Percentiles rank a stretch among this genome's conserved stretches.
phyloP scores from a whole-genome alignment of 2,888 invertebrate species.

The Drosophila recens region DNA sequence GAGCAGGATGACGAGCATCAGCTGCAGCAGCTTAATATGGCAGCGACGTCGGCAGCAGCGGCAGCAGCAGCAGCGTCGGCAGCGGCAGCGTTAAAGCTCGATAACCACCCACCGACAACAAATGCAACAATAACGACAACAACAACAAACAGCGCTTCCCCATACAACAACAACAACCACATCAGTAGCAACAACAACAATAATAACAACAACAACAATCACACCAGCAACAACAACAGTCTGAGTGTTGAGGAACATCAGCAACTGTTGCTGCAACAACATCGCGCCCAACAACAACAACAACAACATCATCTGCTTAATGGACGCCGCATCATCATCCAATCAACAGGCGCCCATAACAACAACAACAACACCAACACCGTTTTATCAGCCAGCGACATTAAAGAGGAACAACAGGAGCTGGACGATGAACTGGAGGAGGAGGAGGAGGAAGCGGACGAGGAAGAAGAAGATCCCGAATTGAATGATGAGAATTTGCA shows the following conservation, averaged over 20 bases:
- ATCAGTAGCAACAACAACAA: too few species aligned
- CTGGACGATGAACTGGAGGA: conserved; percentile 79
- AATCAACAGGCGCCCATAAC: conserved; percentile 60
- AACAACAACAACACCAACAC: conserved; percentile 10
- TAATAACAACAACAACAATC: conserved; percentile 63
- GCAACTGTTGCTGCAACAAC: conserved; percentile 44
- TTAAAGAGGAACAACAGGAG: conserved; percentile 62
- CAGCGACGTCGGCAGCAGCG: conserved; percentile 34
- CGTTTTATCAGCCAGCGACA: conserved; percentile 43
- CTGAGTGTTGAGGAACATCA: conserved; percentile 30
- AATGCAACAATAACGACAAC: conserved; percentile 65
- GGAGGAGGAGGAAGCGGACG: conserved; percentile 69
- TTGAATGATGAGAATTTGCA: conserved; percentile 83
- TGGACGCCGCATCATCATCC: conserved; percentile 82
- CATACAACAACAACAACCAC: too few species aligned
- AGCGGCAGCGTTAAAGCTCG: conserved; percentile 59
- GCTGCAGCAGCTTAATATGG: conserved; percentile 50
- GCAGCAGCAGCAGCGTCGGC: conserved; percentile 30
- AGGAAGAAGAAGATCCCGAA: conserved; percentile 83
- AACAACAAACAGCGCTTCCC: conserved; percentile 73
- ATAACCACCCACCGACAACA: conserved; percentile 82
- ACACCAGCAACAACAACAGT: conserved; percentile 56
- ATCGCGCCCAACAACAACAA: conserved; percentile 51
- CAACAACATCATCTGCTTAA: conserved; percentile 76
- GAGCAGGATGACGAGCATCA: conserved; percentile 80